Percentiles rank a stretch among this genome's conserved stretches.
Evolutionary conservation across 2,113 vertebrate species (phyloP).

Genomic region (Rattus norvegicus): GRCr8 NC_086039.1:126687001-126687500

Average conservation of each 20-base stretch:
- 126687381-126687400: not conserved
- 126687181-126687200: not conserved
- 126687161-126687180: not conserved
- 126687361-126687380: constrained; percentile 45
- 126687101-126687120: not conserved
- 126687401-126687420: constrained; percentile 47
- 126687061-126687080: constrained; percentile 9
- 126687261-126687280: constrained; percentile 2
- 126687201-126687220: not conserved
- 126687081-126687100: not conserved
- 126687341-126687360: not conserved
- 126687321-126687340: constrained; percentile 51
- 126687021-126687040: constrained; percentile 33
- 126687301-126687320: constrained; percentile 17
- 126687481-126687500: not conserved
- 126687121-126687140: constrained; percentile 17
- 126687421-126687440: constrained; percentile 23
- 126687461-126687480: constrained; percentile 20
- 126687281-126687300: constrained; percentile 46
- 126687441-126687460: constrained; percentile 50
- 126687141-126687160: constrained; percentile 15
- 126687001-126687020: not conserved
- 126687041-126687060: not conserved
- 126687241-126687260: constrained; percentile 8
- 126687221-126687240: constrained; percentile 16